Base-by-base conservation (phyloP, 2,888 invertebrate species). In the Megalurothrips usitatus region DNA sequence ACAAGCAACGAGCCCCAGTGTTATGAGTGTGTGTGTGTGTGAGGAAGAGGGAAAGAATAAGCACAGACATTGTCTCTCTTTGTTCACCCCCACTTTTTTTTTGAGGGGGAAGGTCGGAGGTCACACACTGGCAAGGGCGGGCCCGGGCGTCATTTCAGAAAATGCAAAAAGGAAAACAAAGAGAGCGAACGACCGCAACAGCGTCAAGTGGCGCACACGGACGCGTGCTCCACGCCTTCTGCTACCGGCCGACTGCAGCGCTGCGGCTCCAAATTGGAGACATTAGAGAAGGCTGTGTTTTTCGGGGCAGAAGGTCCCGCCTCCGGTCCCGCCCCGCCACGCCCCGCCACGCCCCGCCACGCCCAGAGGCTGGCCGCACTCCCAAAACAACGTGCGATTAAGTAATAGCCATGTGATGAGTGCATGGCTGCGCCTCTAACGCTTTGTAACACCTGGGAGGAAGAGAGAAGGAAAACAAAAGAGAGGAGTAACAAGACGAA, bases 181-280 rank as follows among this genome's bases (percentile, higher is more conserved):
- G n/a, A n/a, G n/a, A 19, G 58, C 17, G 6, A 19, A 58, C 17
- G n/a, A n/a, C n/a, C n/a, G n/a, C 34, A 43, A 43, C 34, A 43
- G 6, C 34, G 34, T 43, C 34, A 43, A 43, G 6, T 43, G 34
- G 34, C 2, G 34, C 34, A 43, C 6, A 19, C 14, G 58, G 58
- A 58, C 58, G 58, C 19, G 58, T 58, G 58, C 58, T 58, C 14
- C 58, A n/a, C n/a, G 11, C 6, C 58, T 19, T 3, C 52, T 52
- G 52, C 52, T 19, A 19, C 52, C 52, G 52, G 34, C 34, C 34
- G 34, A 58, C 58, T 58, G 58, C 1, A 52, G 58, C 58, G 58
- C 58, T 43, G 14, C 17, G 58, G 58, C 58, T 10, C 68, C 68
- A 75, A 75, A 75, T 75, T 75, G 68, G 68, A 75, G 68, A 75